A percentile compares a stretch with the other conserved stretches of the same genome.
phyloP scores from a whole-genome alignment of 2,888 invertebrate species.

The Melikaiella ostensackeni region DNA sequence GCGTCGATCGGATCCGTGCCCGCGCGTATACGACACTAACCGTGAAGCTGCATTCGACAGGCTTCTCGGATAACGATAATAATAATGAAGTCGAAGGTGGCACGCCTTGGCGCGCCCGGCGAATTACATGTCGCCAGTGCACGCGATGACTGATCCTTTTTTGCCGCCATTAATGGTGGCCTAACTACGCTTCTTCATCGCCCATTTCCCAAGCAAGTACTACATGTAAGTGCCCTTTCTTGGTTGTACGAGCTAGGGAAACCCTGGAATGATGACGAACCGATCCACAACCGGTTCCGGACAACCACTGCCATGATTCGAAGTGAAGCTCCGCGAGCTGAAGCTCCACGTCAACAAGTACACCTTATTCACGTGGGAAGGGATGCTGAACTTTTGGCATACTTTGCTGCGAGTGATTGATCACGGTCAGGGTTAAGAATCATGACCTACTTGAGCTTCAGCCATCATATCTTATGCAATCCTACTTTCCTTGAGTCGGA shows the following conservation, averaged over 20 bases:
- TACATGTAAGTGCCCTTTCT: background rate
- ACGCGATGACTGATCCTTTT: conserved; percentile 34
- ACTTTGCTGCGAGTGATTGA: conserved; percentile 24
- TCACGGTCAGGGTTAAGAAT: background rate
- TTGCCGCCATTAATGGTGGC: conserved; percentile 32
- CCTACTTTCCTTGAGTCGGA: background rate
- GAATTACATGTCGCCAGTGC: conserved; percentile 33
- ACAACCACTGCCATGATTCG: background rate
- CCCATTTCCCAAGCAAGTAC: conserved; percentile 25
- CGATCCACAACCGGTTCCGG: background rate
- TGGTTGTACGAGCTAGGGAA: background rate
- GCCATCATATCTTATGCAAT: background rate
- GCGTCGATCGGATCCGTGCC: conserved; percentile 29
- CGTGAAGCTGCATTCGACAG: conserved; percentile 28
- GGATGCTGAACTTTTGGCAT: conserved; percentile 42
- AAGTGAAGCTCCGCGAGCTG: background rate
- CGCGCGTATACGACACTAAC: background rate
- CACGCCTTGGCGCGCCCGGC: conserved; percentile 32
- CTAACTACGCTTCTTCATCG: conserved; percentile 10
- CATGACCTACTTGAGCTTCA: background rate
- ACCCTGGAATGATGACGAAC: conserved; percentile 12
- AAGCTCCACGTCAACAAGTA: background rate
- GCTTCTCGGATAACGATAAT: conserved; percentile 29
- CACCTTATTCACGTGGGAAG: conserved; percentile 2
- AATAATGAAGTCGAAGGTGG: conserved; percentile 34